Evolutionary conservation across 2,888 invertebrate species (phyloP).

Genomic region (Orchestes rusci): DNA sequence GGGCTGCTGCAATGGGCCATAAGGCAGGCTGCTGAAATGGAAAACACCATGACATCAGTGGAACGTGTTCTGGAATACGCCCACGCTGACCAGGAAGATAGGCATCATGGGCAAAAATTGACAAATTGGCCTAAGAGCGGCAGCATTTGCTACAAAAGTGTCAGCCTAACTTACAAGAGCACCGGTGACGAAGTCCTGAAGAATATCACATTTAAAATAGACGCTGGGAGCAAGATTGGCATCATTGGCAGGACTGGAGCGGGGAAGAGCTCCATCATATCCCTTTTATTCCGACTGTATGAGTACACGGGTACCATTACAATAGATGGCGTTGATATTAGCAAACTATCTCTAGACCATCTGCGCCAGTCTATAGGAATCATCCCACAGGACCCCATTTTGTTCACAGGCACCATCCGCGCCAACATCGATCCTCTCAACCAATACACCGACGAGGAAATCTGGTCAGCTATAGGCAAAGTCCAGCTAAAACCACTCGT

Average conservation of each 20-base stretch:
- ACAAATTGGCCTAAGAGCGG: constrained; percentile 66
- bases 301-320: constrained; percentile 68
- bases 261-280: constrained; percentile 68
- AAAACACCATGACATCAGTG: constrained; percentile 82
- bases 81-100: constrained; percentile 54
- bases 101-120: constrained; percentile 9
- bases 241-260: constrained; percentile 78
- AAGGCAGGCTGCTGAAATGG: constrained; percentile 43
- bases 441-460: constrained; percentile 63
- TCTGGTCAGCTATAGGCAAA: constrained; percentile 83
- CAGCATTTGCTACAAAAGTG: constrained; percentile 56
- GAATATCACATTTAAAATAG: constrained; percentile 48
- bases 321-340: constrained; percentile 72
- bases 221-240: constrained; percentile 64
- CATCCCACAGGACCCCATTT: constrained; percentile 79
- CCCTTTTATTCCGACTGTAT: constrained; percentile 72
- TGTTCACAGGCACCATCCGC: constrained; percentile 80
- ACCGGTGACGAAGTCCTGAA: constrained; percentile 57
- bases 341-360: constrained; percentile 61
- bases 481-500: constrained; percentile 68
- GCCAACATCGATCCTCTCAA: constrained; percentile 87
- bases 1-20: constrained; percentile 81
- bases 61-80: constrained; percentile 82
- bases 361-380: constrained; percentile 72
- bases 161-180: constrained; percentile 64